phyloP scores from a whole-genome alignment of 2,797 vertebrate species.

The Spondyliosoma cantharus region DNA sequence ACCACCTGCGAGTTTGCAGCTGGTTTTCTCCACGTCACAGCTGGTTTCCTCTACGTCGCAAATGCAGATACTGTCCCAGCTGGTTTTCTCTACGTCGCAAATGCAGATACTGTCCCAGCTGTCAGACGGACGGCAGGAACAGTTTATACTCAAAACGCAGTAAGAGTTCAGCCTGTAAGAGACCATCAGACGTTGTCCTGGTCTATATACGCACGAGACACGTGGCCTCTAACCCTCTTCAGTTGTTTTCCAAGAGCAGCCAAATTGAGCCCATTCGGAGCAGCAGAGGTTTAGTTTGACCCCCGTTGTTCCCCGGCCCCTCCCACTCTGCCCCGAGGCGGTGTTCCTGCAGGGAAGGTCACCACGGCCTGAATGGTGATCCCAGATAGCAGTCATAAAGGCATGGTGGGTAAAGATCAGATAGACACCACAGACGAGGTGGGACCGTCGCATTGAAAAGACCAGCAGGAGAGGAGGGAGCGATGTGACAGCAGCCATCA shows the following conservation, averaged over 20 bases:
- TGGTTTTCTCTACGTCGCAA: constrained; percentile 10
- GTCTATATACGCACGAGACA: background rate
- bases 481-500: background rate
- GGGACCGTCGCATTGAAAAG: background rate
- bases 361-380: constrained; percentile 37
- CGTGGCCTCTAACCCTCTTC: background rate
- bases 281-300: background rate
- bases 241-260: background rate
- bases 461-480: background rate
- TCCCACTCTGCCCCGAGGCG: constrained; percentile 13
- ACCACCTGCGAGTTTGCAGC: constrained; percentile 46
- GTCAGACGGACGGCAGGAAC: background rate
- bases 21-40: constrained; percentile 12
- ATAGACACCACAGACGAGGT: background rate
- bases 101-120: constrained; percentile 36
- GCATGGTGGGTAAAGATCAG: constrained; percentile 13
- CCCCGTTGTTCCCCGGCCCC: background rate
- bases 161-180: background rate
- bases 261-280: constrained; percentile 13
- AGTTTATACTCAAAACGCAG: background rate
- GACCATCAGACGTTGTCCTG: background rate
- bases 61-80: constrained; percentile 27
- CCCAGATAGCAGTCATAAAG: constrained; percentile 62
- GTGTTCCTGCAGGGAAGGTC: constrained; percentile 38
- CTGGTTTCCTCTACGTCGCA: constrained; percentile 2